phyloP scores from a whole-genome alignment of 2,797 vertebrate species.

The Sphenopsis melanotis region DNA sequence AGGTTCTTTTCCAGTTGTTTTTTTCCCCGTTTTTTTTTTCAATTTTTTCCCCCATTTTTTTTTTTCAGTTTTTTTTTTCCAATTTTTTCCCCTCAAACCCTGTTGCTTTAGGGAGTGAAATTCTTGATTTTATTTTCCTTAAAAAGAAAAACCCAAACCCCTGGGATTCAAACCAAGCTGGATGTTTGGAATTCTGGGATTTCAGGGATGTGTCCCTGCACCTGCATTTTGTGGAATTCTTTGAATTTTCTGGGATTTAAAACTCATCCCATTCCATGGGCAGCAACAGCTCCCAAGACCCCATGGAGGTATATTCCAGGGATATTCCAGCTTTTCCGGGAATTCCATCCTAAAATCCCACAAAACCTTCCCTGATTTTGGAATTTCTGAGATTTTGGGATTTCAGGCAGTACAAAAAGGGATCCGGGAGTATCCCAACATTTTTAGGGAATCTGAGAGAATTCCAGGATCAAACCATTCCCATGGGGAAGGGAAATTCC shows the following conservation, averaged over 20 bases:
- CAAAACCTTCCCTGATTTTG: not conserved
- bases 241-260: not conserved
- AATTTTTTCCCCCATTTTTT: no score
- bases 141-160: not conserved
- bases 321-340: not conserved
- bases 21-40: no score
- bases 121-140: no score
- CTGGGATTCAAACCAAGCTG: not conserved
- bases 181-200: not conserved
- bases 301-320: no score
- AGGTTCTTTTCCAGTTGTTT: no score
- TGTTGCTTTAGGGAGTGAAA: not conserved
- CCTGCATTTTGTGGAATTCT: not conserved
- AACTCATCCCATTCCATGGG: not conserved
- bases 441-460: not conserved
- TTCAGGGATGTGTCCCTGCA: no score
- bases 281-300: not conserved
- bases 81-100: no score
- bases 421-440: not conserved
- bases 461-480: not conserved
- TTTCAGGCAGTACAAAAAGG: not conserved
- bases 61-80: no score
- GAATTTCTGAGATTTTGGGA: not conserved
- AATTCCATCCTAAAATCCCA: not conserved
- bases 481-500: not conserved